Percentiles rank a stretch among this genome's conserved stretches.
Conservation (phyloP, 2,888 invertebrate genomes). For the Drosophila anomelani region DNA sequence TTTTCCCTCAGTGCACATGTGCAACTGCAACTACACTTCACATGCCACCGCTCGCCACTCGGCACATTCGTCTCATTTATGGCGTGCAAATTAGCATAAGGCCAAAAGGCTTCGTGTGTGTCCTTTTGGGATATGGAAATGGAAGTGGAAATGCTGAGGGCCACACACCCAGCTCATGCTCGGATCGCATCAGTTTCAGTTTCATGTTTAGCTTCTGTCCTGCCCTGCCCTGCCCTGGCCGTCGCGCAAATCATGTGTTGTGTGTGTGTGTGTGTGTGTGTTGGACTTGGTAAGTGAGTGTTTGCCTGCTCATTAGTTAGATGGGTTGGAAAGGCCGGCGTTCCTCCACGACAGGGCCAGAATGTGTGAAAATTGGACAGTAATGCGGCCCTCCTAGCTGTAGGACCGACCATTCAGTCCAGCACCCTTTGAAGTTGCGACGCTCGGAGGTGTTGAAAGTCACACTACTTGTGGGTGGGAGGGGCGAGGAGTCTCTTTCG, state of each 20-base stretch:
- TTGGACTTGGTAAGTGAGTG: slow-evolving; percentile 36
- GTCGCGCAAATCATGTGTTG: slow-evolving; percentile 29
- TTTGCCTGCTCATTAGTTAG: slow-evolving; percentile 64
- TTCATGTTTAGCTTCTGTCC: slow-evolving; percentile 47
- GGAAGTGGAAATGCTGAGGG: slow-evolving; percentile 19
- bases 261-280: not conserved
- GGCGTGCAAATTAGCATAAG: slow-evolving; percentile 78
- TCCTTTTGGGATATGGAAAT: slow-evolving; percentile 60
- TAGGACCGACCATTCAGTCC: slow-evolving; percentile 7
- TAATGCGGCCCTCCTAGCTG: slow-evolving; percentile 42
- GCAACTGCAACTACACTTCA: slow-evolving; percentile 53
- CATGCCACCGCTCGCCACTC: slow-evolving; percentile 61
- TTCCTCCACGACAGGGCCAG: slow-evolving; percentile 33
- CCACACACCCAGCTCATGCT: slow-evolving; percentile 44
- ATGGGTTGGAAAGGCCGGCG: slow-evolving; percentile 24
- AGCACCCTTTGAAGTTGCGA: slow-evolving; percentile 67
- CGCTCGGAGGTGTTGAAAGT: slow-evolving; percentile 44
- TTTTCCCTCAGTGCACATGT: slow-evolving; percentile 32
- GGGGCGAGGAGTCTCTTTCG: not conserved
- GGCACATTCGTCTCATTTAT: slow-evolving; percentile 77
- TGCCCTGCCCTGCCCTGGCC: not conserved
- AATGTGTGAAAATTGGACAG: slow-evolving; percentile 76
- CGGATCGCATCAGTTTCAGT: slow-evolving; percentile 45
- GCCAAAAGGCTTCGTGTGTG: slow-evolving; percentile 72
- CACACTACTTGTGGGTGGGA: slow-evolving; percentile 9